Base-by-base conservation (phyloP, 2,797 vertebrate genomes). In the Cyprinella venusta region DNA sequence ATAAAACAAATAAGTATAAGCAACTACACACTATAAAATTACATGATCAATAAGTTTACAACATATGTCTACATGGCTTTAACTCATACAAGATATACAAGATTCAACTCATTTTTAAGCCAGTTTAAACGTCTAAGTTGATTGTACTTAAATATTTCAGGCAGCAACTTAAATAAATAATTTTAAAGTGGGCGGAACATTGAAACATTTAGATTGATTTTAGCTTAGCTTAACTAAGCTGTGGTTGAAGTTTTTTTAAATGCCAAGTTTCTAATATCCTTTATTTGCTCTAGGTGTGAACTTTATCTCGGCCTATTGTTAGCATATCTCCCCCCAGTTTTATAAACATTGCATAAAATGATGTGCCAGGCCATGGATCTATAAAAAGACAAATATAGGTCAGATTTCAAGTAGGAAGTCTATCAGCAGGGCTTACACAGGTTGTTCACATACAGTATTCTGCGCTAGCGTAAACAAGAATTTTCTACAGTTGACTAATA, bases 271-370 rank as follows among this genome's bases (percentile, higher is more conserved):
- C 7, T 42, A 8, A 75, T 36, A 13, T 65, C 36, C 26, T 65
- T 81, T 74, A 52, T 75, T 64, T 81, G 42, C 15, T 50, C 21
- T 65, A 21, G 36, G 40, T 45, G 36, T 81, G 67, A 63, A 64
- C 13, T 52, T 76, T 59, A 67, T 86, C 38, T 48, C 5, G 45
- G 13, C 45, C 13, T 56, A 38, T 10, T 74, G 42, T 76, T 33
- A 13, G 21, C 42, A 42, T n/a, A 79, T 40, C 26, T 61, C 19
- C 45, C 3, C 5, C 38, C 48, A 18, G 30, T 38, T 70, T 88
- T 72, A 89, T 90, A 85, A 48, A 69, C 85, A 42, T 15, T 2
- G 15, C 80, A 90, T 91, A 91, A 93, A 91, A 48, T 61, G 65
- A 42, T 86, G 69, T 85, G 38, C 26, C 36, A 72, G 26, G 50